Conservation (phyloP, 2,888 invertebrate genomes). For the Penaeus monodon region DNA sequence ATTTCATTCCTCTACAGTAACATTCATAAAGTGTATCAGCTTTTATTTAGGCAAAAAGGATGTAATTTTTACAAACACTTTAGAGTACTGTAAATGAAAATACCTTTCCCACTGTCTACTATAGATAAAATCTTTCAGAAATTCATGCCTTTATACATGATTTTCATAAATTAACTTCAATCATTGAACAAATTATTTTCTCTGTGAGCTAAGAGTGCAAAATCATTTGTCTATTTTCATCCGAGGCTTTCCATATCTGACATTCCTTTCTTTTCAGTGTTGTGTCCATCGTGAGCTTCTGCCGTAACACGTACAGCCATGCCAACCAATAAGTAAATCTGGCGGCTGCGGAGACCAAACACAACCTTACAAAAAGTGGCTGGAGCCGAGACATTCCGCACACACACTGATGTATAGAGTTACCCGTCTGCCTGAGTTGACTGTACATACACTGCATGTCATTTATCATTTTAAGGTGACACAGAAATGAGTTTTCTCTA, state of each 20-base stretch:
- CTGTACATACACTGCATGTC: conserved; percentile 41
- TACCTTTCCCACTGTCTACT: no score
- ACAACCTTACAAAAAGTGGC: neutral
- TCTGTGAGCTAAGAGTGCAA: neutral
- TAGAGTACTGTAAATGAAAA: no score
- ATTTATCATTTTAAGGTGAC: conserved; percentile 4
- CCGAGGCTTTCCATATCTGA: neutral
- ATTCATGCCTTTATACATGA: no score
- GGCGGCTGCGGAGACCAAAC: conserved; percentile 14
- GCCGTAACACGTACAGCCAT: conserved; percentile 24
- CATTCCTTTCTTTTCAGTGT: conserved; percentile 42
- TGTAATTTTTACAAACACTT: no score
- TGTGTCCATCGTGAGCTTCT: conserved; percentile 56
- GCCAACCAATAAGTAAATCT: neutral
- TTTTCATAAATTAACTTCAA: no score
- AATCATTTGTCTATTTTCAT: neutral
- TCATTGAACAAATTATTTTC: neutral
- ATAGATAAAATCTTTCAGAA: no score
- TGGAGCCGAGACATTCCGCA: conserved; percentile 36
- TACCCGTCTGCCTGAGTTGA: conserved; percentile 14
- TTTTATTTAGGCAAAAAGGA: no score
- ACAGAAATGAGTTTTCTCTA: conserved; percentile 7
- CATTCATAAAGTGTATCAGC: no score
- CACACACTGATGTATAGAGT: conserved; percentile 27
- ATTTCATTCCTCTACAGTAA: no score